These are phyloP conservation scores for Chironomus riparius DNA, from an alignment of 2,888 invertebrate species.

Conservation along the genomic window DNA sequence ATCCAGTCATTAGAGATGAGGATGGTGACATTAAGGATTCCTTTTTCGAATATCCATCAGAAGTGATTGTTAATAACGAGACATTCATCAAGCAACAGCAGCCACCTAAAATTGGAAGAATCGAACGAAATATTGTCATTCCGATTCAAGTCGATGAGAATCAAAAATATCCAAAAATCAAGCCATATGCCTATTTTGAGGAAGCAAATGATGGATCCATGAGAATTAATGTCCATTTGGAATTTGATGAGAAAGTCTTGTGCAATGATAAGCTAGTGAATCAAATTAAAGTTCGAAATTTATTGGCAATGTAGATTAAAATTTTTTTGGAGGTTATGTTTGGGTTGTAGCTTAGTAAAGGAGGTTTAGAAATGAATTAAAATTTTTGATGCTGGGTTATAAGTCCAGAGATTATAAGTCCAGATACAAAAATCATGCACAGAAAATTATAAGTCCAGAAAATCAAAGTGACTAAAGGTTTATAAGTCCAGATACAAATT, in stretches of 20 bases:
- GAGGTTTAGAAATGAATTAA: too few species aligned
- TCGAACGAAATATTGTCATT: background rate
- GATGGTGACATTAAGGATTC: background rate
- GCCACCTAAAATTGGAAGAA: background rate
- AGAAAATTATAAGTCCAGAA: too few species aligned
- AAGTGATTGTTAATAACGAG: background rate
- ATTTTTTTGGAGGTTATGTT: background rate
- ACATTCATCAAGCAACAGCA: background rate
- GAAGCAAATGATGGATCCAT: background rate
- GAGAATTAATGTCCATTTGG: background rate
- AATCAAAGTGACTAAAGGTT: too few species aligned
- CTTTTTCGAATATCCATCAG: background rate
- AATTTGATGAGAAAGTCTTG: constrained; percentile 1
- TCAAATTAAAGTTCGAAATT: background rate
- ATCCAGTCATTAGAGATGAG: background rate
- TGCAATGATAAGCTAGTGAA: background rate
- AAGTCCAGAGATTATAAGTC: too few species aligned
- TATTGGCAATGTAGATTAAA: background rate
- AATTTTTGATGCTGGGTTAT: background rate
- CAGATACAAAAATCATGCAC: too few species aligned
- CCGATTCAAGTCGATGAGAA: background rate
- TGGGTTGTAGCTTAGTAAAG: background rate
- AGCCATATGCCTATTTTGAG: background rate
- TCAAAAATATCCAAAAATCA: background rate
- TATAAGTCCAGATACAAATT: too few species aligned